Evolutionary conservation across 2,797 vertebrate species (phyloP).

Genomic region (Gambelia wislizenii): DNA sequence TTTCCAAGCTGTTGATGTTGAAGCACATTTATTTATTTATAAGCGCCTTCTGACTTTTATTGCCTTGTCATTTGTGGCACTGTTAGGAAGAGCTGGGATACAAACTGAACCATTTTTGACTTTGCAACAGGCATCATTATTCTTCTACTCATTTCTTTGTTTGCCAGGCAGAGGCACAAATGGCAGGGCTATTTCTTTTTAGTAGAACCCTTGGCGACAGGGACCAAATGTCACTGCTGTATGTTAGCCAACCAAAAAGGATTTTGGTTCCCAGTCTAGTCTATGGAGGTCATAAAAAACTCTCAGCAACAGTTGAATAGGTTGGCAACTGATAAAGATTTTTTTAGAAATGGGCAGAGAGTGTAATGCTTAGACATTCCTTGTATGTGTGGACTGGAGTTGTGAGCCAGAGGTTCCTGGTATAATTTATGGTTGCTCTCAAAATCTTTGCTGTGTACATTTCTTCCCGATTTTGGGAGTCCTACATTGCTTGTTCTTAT

Average conservation of each 20-base stretch:
- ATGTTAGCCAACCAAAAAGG: slow-evolving; percentile 14
- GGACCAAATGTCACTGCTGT: slow-evolving; percentile 25
- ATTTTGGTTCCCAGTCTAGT: slow-evolving; percentile 1
- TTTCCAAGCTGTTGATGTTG: not conserved
- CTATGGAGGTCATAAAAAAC: slow-evolving; percentile 6
- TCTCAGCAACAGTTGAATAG: slow-evolving; percentile 17
- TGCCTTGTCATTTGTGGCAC: slow-evolving; percentile 21
- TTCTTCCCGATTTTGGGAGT: not conserved
- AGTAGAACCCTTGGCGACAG: not conserved
- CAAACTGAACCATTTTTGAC: slow-evolving; percentile 11
- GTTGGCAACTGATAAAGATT: slow-evolving; percentile 5
- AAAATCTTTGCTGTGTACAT: slow-evolving; percentile 3
- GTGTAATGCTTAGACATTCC: not conserved
- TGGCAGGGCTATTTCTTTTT: slow-evolving; percentile 11
- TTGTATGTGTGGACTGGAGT: not conserved
- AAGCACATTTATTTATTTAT: slow-evolving; percentile 24
- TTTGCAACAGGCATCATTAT: slow-evolving; percentile 15
- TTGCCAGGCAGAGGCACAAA: not conserved
- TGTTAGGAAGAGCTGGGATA: not conserved
- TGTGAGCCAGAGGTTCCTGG: not conserved
- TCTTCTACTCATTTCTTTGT: not conserved
- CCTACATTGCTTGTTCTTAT: not conserved
- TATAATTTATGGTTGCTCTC: not conserved
- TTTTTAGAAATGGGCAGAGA: not conserved
- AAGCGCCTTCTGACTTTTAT: slow-evolving; percentile 8